These are phyloP conservation scores for Tokudaia muenninki DNA, from an alignment of 2,797 vertebrate species.

Conservation along the genomic window DNA sequence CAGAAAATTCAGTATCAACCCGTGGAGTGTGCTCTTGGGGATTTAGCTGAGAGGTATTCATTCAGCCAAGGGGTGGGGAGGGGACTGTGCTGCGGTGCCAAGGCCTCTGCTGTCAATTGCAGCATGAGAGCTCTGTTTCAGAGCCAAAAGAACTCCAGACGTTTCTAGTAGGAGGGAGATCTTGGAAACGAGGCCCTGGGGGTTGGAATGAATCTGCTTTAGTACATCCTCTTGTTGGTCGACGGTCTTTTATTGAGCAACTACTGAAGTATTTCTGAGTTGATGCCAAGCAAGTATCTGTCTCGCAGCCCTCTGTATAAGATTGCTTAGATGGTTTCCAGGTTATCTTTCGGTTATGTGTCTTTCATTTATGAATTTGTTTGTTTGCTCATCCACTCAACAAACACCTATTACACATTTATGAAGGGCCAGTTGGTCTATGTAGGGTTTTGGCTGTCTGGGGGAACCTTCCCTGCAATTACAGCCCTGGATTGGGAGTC, in stretches of 20 bases:
- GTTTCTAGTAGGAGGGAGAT: not conserved
- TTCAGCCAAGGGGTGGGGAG: not conserved
- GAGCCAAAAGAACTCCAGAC: conserved; percentile 38
- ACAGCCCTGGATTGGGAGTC: not conserved
- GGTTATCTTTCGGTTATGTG: not conserved
- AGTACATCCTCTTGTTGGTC: not conserved
- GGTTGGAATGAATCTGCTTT: conserved; percentile 36
- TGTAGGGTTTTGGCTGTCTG: conserved; percentile 38
- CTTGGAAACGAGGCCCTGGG: conserved; percentile 32
- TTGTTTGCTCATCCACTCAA: conserved; percentile 19
- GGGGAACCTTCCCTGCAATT: conserved; percentile 24
- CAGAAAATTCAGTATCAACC: not conserved
- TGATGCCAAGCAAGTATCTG: not conserved
- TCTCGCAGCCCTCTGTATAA: not conserved
- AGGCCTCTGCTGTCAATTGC: not conserved
- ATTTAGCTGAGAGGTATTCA: not conserved
- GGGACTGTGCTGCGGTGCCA: not conserved
- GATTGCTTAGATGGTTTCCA: not conserved
- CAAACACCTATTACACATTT: not conserved
- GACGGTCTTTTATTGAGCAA: conserved; percentile 61
- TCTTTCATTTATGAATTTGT: not conserved
- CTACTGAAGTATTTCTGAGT: conserved; percentile 51
- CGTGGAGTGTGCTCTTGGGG: not conserved
- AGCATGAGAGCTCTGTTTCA: not conserved
- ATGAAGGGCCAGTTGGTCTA: not conserved